A percentile compares a stretch with the other conserved stretches of the same genome.
These are phyloP conservation scores for Cynopterus sphinx DNA, from an alignment of 2,797 vertebrate genomes.

Conservation along the genomic window DNA sequence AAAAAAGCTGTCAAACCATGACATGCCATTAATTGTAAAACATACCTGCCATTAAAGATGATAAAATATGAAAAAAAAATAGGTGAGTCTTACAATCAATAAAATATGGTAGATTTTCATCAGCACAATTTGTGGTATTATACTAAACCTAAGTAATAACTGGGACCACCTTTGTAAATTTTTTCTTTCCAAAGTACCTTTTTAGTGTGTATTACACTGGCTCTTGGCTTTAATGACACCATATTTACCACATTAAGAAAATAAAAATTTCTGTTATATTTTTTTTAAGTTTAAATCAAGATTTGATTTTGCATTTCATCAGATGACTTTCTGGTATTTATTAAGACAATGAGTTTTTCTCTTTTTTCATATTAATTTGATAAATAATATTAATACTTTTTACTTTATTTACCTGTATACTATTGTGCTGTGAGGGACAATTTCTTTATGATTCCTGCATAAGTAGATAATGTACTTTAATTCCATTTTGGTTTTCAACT, in stretches of 20 bases:
- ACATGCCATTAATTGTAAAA: not conserved
- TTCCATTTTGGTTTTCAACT: not conserved
- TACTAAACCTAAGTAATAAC: not conserved
- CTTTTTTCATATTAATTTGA: not conserved
- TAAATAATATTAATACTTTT: not conserved
- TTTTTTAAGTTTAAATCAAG: conserved; percentile 1
- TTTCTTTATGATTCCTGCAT: not conserved
- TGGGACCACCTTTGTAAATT: not conserved
- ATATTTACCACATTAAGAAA: not conserved
- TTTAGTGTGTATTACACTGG: not conserved
- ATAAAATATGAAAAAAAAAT: not conserved
- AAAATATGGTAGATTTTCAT: not conserved
- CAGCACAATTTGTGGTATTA: not conserved
- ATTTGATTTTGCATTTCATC: not conserved
- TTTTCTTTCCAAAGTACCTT: not conserved
- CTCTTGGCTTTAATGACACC: not conserved
- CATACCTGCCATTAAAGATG: not conserved
- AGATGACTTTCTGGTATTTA: not conserved
- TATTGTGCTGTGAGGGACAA: not conserved
- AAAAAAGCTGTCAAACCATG: not conserved
- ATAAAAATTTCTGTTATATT: not conserved
- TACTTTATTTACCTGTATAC: not conserved
- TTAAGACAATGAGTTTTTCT: not conserved
- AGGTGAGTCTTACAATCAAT: not conserved
- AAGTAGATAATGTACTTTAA: not conserved